Evolutionary conservation across 1,140 invertebrate species (phyloP), one percentile per base, ranked within the genome.

Genomic region (Gryon sp.): DNA sequence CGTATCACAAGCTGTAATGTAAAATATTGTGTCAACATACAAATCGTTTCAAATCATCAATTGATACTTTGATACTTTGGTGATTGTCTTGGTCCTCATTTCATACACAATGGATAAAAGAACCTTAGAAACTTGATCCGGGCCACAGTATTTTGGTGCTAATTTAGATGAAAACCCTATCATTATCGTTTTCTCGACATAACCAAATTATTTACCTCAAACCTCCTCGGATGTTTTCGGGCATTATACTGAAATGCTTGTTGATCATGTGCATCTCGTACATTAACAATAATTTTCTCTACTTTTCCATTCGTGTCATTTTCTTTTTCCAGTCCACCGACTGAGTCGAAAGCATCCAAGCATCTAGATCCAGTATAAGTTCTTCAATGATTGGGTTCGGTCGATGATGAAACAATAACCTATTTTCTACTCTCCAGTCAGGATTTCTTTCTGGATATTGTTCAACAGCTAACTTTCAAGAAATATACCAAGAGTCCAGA

Each of bases 211-310:
- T 7, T 12, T 15, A 46, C 8, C 8, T 16, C 5, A 18, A 26
- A 46, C 4, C 9, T 0, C 8, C 22, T 11, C 9, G 43, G 26
- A 2, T 24, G 24, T 15, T 24, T 2, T 1, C 43, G 43, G 7
- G 34, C 18, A 32, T 50, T 50, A 50, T 50, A 50, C 1, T 3
- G 1, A 19, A 6, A n/a, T 0, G 46, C 46, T 19, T 50, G 46
- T 2, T 19, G 8, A 14, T 32, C 14, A 12, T 34, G 46, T 7
- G 46, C 46, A 20, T 50, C 46, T 2, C 18, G 2, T 6, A 50
- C 14, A 26, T 32, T 50, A 4, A 1, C 1, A 2, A 20, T 4
- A 50, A 11, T 34, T 50, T 18, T 4, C 16, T 2, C 15, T n/a
- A 15, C 6, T 18, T 14, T 6, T 40, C 19, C 0, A 53, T 0